Percentiles rank a stretch among this genome's conserved stretches.
Evolutionary conservation across 2,888 invertebrate species (phyloP).

Genomic region (Drosophila rubida): DNA sequence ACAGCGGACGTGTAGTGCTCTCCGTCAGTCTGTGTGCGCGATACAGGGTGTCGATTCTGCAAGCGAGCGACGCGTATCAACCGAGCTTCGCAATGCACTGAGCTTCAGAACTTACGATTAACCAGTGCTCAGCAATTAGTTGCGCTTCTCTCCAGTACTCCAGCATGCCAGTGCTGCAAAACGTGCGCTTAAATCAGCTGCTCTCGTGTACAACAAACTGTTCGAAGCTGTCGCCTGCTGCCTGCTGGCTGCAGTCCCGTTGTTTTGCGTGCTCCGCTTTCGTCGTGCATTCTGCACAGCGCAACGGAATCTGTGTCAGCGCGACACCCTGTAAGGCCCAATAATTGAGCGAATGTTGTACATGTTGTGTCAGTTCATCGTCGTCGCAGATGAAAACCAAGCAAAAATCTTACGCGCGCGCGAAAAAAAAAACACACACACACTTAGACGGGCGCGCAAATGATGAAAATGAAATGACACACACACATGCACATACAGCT

Average conservation of each 20-base stretch:
- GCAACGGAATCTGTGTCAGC: constrained; percentile 19
- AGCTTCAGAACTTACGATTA: too few species aligned
- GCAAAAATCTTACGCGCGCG: constrained; percentile 63
- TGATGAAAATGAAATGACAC: constrained; percentile 68
- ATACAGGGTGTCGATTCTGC: constrained; percentile 55
- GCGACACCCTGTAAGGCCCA: constrained; percentile 59
- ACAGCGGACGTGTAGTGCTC: constrained; percentile 22
- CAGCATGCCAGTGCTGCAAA: too few species aligned
- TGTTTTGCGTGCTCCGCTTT: background rate
- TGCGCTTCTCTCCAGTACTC: too few species aligned
- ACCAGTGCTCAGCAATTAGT: too few species aligned
- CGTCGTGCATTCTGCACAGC: background rate
- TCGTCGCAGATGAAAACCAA: constrained; percentile 60
- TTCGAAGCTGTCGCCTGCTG: too few species aligned
- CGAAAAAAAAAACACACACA: constrained; percentile 32
- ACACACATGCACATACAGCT: constrained; percentile 33
- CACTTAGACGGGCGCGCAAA: too few species aligned
- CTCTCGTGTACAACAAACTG: too few species aligned
- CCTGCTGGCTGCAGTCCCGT: too few species aligned
- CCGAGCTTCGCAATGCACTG: too few species aligned
- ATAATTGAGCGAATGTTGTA: constrained; percentile 69
- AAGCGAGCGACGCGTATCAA: too few species aligned
- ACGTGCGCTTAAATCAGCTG: too few species aligned
- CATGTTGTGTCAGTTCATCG: constrained; percentile 57
- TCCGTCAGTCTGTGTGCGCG: background rate